These are phyloP conservation scores for Diabrotica balteata DNA, from an alignment of 2,888 invertebrate genomes.

Conservation along the genomic window DNA sequence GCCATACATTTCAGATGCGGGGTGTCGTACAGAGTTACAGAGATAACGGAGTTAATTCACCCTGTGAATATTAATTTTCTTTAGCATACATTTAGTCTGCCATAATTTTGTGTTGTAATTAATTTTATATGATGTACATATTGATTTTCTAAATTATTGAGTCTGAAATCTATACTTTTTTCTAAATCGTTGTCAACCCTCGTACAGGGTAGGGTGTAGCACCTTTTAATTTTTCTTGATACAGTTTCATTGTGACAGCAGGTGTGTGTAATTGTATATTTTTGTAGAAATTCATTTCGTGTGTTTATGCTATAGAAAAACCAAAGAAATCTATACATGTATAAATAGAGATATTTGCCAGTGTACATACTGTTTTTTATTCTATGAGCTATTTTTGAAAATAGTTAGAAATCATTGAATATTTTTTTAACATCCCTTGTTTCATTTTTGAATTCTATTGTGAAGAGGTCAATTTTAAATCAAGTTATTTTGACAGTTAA, in stretches of 20 bases:
- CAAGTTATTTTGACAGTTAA: too few relatives aligned
- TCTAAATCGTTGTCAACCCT: constrained; percentile 35
- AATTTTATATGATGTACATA: constrained; percentile 25
- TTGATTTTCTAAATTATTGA: constrained; percentile 34
- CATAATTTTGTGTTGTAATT: constrained; percentile 31
- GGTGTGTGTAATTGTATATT: constrained; percentile 57
- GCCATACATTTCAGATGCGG: constrained; percentile 22
- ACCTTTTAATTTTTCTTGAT: constrained; percentile 32
- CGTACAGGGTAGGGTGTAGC: constrained; percentile 33
- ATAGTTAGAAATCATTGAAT: neutral
- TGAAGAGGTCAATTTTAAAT: too few relatives aligned
- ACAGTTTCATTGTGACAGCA: constrained; percentile 43
- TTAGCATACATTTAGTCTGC: constrained; percentile 30
- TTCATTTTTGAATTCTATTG: neutral
- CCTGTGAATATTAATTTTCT: constrained; percentile 13
- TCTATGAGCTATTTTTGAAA: constrained; percentile 15
- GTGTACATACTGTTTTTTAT: constrained; percentile 36
- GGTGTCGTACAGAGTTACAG: neutral
- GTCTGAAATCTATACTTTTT: constrained; percentile 32
- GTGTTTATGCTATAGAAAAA: constrained; percentile 47
- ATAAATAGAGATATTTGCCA: constrained; percentile 41
- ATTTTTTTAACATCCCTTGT: constrained; percentile 5
- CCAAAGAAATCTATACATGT: constrained; percentile 49
- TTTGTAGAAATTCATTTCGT: constrained; percentile 53
- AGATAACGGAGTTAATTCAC: neutral